Base-by-base conservation (phyloP, 2,113 vertebrate species). In the Seriola quinqueradiata region DNA sequence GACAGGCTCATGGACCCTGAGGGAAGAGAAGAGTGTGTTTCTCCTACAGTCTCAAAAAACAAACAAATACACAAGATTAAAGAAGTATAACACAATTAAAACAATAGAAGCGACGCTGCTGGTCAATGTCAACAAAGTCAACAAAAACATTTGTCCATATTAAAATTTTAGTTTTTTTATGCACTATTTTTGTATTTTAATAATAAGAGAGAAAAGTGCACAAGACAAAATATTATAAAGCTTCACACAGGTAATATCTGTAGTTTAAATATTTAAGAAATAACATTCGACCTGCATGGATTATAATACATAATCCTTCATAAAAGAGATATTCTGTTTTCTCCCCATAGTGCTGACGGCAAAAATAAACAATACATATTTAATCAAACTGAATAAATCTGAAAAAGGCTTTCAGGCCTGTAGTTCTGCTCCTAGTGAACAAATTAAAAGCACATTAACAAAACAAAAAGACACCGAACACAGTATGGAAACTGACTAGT, bases 1-100 rank as follows among this genome's bases (percentile, higher is more conserved):
- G 93, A 93, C 84, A 90, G 89, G 82, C 92, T 88, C 71, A 75
- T 76, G 58, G 83, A 86, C 83, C 76, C 71, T 67, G 75, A 79
- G 79, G 79, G 68, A 82, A 50, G 72, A 85, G 38, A 78, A 38
- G 60, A 77, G 59, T 36, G 28, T 57, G 46, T 55, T 86, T 57
- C 72, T 78, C 50, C 28, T 40, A 28, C 32, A 32, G 7, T 52
- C 28, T 61, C 28, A 71, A 66, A 70, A 75, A 21, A 68, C 19
- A 84, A 83, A 86, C 42, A 79, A 52, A 79, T 17, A 77, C 42
- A 73, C 59, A 59, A 69, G n/a, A 73, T 50, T n/a, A 40, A 72
- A 57, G 61, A 84, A 54, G 9, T 77, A 5, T 0, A 16, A 77
- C 16, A 76, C 38, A 48, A 23, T 40, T 60, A 25, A 65, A 77